Evolutionary conservation across 2,888 invertebrate species (phyloP), one percentile per base, ranked within the genome.

Genomic region (Ichneumoninae sp.): DNA sequence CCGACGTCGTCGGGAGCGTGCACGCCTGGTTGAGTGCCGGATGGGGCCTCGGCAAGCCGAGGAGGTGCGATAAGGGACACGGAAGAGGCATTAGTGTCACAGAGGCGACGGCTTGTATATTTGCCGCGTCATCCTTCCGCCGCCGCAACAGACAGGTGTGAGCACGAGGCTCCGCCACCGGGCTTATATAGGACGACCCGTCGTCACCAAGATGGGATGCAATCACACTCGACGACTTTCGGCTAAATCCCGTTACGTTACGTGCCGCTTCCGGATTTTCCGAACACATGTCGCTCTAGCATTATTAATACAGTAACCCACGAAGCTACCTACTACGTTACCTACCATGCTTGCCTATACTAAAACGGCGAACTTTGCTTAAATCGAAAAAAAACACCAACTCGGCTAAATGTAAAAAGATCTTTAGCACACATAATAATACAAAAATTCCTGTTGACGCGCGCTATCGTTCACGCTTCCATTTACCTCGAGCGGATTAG

Each of bases 11-110:
- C 85, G 75, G 81, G 77, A 70, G 70, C 71, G 77, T 74, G 81
- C 81, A 76, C 66, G 83, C 76, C 80, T 76, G 81, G 76, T 86
- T 86, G 86, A 82, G 82, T 84, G 76, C 75, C 84, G 84, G 86
- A 86, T 86, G 84, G 79, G 81, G 72, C 79, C 62, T 57, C 74
- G 75, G 78, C 79, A 66, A 78, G 81, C 60, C 74, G 70, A 70
- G 75, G 70, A 84, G 84, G 78, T 84, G 87, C 84, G 87, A 89
- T 84, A 87, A 87, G 86, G 86, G 79, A 86, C 81, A 83, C 78
- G 84, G 84, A 84, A 87, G 88, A 86, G 85, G 87, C 86, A 88
- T 88, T 86, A 87, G 88, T 84, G 87, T 86, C 88, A 88, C 77
- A 84, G 85, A 83, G 84, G 80, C 80, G 86, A 83, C 83, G 84